Base-by-base conservation (phyloP, 2,888 invertebrate genomes). In the Caenorhabditis panamensis region DNA sequence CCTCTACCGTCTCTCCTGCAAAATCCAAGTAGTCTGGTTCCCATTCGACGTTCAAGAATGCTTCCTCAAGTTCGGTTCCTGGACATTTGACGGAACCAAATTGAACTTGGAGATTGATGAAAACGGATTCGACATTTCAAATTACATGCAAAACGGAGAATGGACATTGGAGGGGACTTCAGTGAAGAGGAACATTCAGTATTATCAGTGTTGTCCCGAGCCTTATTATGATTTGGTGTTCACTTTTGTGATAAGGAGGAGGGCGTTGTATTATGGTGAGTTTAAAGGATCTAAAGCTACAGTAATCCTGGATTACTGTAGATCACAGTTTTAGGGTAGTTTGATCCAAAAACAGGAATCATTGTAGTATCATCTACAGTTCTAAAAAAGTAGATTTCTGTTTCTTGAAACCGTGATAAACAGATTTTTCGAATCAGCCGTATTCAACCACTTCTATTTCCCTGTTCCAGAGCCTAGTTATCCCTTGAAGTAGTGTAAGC, bases 11-110 rank as follows among this genome's bases (percentile, higher is more conserved):
- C 62, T 88, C 9, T 87, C 86, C 88, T 97, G 97, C 93, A 96
- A 96, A 93, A 97, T 97, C 91, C 96, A 97, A 93, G 97, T 97
- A 93, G 96, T 96, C 89, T 97, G 97, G 96, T 97, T 97, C 93
- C 97, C 97, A 84, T 97, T 97, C 93, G 97, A 98, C 92, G 96
- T 97, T 93, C 97, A 98, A 59, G 71, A 80, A 41, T 88, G 88
- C 51, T 84, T 82, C 47, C 71, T 88, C 64, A 88, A 88, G 81
- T 88, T 88, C 54, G 88, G 88, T 5, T 87, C 87, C 6, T 88
- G 88, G 88, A 88, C 88, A 1, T 88, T 84, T 72, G 87, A 88
- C 54, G 87, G 88, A 9, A 71, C 82, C 0, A 87, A 87, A 69
- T 54, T 88, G n/a, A 86, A 88, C 24, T 61, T 88, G 22, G 81